phyloP scores from a whole-genome alignment of 2,113 vertebrate species.

The Nannospalax galili region DNA sequence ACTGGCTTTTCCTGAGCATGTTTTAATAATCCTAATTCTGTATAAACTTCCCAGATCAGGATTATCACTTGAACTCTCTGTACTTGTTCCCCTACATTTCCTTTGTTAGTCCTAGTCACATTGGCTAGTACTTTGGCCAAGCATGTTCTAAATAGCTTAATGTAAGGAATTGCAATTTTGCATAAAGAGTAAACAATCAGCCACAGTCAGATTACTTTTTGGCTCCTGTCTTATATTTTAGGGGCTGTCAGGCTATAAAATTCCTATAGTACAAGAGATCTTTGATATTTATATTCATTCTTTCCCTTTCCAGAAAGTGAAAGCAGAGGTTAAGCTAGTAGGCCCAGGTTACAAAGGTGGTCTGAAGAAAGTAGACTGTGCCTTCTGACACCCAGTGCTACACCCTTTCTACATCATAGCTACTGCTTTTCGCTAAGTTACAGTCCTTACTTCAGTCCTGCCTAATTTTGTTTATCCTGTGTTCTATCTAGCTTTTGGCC shows the following conservation, averaged over 20 bases:
- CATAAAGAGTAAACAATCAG: slow-evolving; percentile 21
- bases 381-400: slow-evolving; percentile 3
- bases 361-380: slow-evolving; percentile 31
- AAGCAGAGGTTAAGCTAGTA: slow-evolving; percentile 57
- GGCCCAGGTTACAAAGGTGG: slow-evolving; percentile 54
- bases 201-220: slow-evolving; percentile 29
- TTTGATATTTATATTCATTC: slow-evolving; percentile 33
- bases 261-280: neutral
- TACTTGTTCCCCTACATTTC: neutral
- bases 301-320: slow-evolving; percentile 54
- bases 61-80: slow-evolving; percentile 12
- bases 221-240: neutral
- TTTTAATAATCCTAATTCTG: slow-evolving; percentile 21
- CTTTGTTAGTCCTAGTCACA: neutral
- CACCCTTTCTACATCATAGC: slow-evolving; percentile 7
- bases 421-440: slow-evolving; percentile 58
- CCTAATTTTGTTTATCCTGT: slow-evolving; percentile 68
- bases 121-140: neutral
- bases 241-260: slow-evolving; percentile 35
- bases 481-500: slow-evolving; percentile 35
- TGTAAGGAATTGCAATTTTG: slow-evolving; percentile 36
- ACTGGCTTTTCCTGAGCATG: slow-evolving; percentile 1
- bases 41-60: slow-evolving; percentile 6
- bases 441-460: slow-evolving; percentile 46
- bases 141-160: slow-evolving; percentile 33